These are phyloP conservation scores for Trichonephila inaurata DNA, from an alignment of 1,140 invertebrate genomes.

Conservation along the genomic window DNA sequence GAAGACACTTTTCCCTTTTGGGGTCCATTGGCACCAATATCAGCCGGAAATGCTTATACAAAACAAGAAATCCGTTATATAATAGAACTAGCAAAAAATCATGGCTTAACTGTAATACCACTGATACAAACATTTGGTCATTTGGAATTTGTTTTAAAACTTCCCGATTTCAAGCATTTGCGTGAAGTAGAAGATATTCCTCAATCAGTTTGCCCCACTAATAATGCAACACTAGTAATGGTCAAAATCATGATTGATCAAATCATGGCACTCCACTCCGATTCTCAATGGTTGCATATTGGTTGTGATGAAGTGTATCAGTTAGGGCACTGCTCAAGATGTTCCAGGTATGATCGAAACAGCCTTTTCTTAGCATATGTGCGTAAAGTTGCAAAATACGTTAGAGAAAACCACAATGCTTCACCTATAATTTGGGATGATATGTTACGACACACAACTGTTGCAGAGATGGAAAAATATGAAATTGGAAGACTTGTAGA, in stretches of 20 bases:
- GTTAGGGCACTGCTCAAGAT: slow-evolving; percentile 89
- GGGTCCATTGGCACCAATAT: slow-evolving; percentile 85
- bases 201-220: slow-evolving; percentile 91
- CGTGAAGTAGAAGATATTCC: slow-evolving; percentile 89
- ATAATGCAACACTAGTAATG: slow-evolving; percentile 86
- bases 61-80: slow-evolving; percentile 86
- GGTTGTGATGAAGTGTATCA: slow-evolving; percentile 86
- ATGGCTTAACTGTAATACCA: slow-evolving; percentile 91
- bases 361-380: slow-evolving; percentile 88
- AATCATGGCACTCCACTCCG: slow-evolving; percentile 84
- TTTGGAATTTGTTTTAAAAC: slow-evolving; percentile 93
- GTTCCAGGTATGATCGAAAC: slow-evolving; percentile 83
- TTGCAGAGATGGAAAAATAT: slow-evolving; percentile 81
- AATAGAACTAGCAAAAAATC: slow-evolving; percentile 84
- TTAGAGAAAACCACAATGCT: slow-evolving; percentile 80
- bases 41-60: slow-evolving; percentile 89
- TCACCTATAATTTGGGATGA: slow-evolving; percentile 95
- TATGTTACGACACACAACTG: slow-evolving; percentile 88
- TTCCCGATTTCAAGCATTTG: slow-evolving; percentile 87
- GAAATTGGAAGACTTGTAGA: slow-evolving; percentile 88
- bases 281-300: slow-evolving; percentile 83
- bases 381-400: slow-evolving; percentile 80
- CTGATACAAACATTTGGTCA: slow-evolving; percentile 98
- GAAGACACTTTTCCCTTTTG: slow-evolving; percentile 95
- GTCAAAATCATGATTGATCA: slow-evolving; percentile 92